A percentile compares a stretch with the other conserved stretches of the same genome.
These are phyloP conservation scores for Macrobrachium rosenbergii DNA, from an alignment of 1,140 invertebrate genomes.

Conservation along the genomic window DNA sequence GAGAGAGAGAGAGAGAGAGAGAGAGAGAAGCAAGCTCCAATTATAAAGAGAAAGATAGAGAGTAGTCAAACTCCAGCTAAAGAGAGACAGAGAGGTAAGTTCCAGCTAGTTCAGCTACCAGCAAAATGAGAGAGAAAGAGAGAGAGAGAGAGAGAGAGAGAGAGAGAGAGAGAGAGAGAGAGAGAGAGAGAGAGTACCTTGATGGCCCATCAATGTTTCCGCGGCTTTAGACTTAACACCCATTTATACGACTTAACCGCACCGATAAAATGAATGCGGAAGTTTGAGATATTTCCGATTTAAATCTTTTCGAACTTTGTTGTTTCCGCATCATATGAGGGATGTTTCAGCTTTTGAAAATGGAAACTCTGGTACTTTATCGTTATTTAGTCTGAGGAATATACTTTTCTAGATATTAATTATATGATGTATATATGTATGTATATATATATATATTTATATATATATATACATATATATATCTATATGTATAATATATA, in stretches of 20 bases:
- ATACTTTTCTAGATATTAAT: neutral
- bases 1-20: neutral
- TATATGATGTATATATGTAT: neutral
- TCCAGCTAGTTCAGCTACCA: neutral
- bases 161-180: neutral
- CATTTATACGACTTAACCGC: too few species aligned
- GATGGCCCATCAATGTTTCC: neutral
- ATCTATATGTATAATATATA: neutral
- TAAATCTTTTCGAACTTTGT: too few species aligned
- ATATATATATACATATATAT: conserved; percentile 7
- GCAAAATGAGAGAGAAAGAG: neutral
- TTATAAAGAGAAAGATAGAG: neutral
- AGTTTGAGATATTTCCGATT: too few species aligned
- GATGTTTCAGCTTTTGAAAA: too few species aligned
- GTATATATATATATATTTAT: conserved; percentile 7
- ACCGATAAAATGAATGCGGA: too few species aligned
- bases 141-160: neutral
- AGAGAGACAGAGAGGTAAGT: neutral
- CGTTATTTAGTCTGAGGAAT: neutral
- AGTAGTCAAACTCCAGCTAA: neutral
- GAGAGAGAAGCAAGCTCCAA: neutral
- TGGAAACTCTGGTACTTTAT: too few species aligned
- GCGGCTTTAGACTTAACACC: too few species aligned
- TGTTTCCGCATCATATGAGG: too few species aligned
- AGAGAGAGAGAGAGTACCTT: neutral